Base-by-base conservation (phyloP, 2,113 vertebrate genomes). In the Tapirus terrestris region DNA sequence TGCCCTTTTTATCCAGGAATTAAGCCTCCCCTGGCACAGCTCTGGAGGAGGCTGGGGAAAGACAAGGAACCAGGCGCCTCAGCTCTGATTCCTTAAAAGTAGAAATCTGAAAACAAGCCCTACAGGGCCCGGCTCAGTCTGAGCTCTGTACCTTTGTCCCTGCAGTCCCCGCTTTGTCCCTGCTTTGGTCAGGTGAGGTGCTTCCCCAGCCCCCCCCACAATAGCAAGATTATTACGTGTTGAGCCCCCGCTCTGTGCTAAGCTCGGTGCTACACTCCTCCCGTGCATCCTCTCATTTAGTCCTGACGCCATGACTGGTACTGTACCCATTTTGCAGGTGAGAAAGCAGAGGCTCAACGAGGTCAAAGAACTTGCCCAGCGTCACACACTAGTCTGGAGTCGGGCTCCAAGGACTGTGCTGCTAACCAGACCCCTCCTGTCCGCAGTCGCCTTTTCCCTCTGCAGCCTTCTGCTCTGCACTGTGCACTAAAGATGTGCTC, bases 101-200 rank as follows among this genome's bases (percentile, higher is more conserved):
- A 33, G 36, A 89, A 91, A 61, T 39, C 27, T 91, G n/a, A 70
- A 85, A 51, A 68, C 6, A 36, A 56, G 77, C 73, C 90, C 31
- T 1, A 0, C 4, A 6, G 12, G n/a, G 13, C 3, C 10, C 3
- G 2, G 21, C 4, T 13, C 51, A 9, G 39, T 56, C 60, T 33
- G 29, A 0, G 4, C 20, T 45, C 16, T 0, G 0, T 29, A 6
- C 63, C 58, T 56, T 5, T 63, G 79, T 10, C 83, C 36, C 20
- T 27, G 53, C 8, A 0, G 6, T 53, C 70, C 77, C 6, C 39
- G 39, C 39, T 39, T 39, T 39, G 39, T 39, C 39, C 39, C 39
- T 39, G 39, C 39, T 39, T 39, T 39, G 39, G 5, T 65, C 58
- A 51, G 27, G n/a, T 8, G 27, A 20, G 45, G 68, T 2, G 5